Evolutionary conservation across 2,888 invertebrate genomes (phyloP), one percentile per base, ranked within the genome.

Genomic region (Asteroscopus sphinx): DNA sequence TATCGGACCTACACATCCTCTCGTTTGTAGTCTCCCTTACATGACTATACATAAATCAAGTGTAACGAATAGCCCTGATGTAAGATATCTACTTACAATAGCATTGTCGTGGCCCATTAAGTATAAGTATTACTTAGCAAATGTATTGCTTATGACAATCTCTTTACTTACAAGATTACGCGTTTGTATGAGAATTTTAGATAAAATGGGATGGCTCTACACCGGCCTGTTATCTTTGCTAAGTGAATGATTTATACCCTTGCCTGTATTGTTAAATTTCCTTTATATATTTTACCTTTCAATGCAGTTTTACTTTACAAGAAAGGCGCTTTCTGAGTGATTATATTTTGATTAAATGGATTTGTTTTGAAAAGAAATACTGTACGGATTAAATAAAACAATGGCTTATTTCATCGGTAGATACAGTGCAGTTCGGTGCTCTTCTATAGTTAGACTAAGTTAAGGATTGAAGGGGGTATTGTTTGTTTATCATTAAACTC

Each of bases 51-150:
- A 73, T 66, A 59, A 63, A 73, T 68, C 51, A 64, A 37, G 41
- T 60, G 9, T 26, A 62, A 64, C 45, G 52, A 61, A 63, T 61
- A 59, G 21, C 33, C 45, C 35, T 25, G 52, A 39, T 57, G 39
- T 51, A 44, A 67, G 64, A 63, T 60, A 59, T 65, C 49, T 46
- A 46, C 59, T 69, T 54, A 75, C 67, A 73, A 73, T 75, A 69
- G 70, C 73, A 73, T 75, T 73, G 66, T 79, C 70, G 66, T 69
- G 62, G 52, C 60, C 69, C 73, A 79, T 79, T 81, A 69, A 51
- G 55, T 63, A 56, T 62, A 68, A 68, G 69, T 73, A 81, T 81
- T 75, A 77, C 65, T 69, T 63, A 65, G 73, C 45, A 68, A 76
- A 81, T 79, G 76, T 80, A 78, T 64, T 61, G 44, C 48, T 21